Base-by-base conservation (phyloP, 2,113 vertebrate genomes). In the Garra rufa region DNA sequence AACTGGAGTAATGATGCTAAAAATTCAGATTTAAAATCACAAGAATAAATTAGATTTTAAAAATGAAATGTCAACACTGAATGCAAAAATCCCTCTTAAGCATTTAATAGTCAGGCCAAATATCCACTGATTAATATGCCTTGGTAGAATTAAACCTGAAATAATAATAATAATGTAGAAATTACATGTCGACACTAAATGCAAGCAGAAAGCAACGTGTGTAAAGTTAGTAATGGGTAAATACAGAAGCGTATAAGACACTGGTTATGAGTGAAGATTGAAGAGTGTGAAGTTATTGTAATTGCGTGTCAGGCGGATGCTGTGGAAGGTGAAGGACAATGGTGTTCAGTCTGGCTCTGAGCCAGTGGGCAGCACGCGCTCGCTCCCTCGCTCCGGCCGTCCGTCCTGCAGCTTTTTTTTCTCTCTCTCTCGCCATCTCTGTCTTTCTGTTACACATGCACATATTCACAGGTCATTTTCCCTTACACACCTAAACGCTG, bases 271-370 rank as follows among this genome's bases (percentile, higher is more conserved):
- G 78, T 67, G 46, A 81, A 80, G 59, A 80, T 67, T 70, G 63
- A 70, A 50, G 79, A 73, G 89, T 74, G 84, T 81, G 90, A 92
- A 92, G 89, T 93, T 92, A 86, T 88, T 88, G 90, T 90, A 92
- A 95, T 92, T 92, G 91, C 90, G 91, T 90, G 91, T 90, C 89
- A 88, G 91, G 87, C 82, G 73, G 76, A 85, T 92, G 92, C 90
- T 88, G 30, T 65, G 83, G 83, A 88, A 90, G 88, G 92, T 92
- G 94, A 94, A 95, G 94, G 93, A 93, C 92, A 91, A 92, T 89
- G 73, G 90, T 86, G 87, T 89, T 87, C 71, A 87, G 88, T 89
- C 91, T 94, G 94, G 93, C 93, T 77, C 50, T 55, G 67, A 86
- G 94, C 94, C 94, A 95, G 87, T 83, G 91, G 91, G 86, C 91